These are phyloP conservation scores for Manis pentadactyla DNA, from an alignment of 2,797 vertebrate species.

Conservation along the genomic window DNA sequence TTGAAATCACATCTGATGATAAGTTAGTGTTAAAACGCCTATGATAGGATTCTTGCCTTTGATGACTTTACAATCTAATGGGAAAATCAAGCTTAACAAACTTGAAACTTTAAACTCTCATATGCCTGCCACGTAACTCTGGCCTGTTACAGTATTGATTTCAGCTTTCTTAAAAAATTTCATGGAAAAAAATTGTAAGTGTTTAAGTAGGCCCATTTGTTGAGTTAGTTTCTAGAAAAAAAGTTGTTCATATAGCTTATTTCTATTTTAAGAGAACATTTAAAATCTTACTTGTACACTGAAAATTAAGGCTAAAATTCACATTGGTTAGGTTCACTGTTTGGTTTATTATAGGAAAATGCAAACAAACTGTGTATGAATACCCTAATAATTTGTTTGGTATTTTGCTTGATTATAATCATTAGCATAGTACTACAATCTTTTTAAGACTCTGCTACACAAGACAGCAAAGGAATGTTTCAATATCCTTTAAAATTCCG, in stretches of 20 bases:
- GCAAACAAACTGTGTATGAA: constrained; percentile 7
- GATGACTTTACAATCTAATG: constrained; percentile 15
- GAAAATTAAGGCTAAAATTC: constrained; percentile 50
- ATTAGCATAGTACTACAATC: background rate
- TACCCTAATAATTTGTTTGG: constrained; percentile 25
- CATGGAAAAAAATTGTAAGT: background rate
- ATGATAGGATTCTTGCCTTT: background rate
- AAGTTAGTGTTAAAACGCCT: constrained; percentile 12
- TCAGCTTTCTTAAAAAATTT: constrained; percentile 1
- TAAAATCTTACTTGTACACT: constrained; percentile 5
- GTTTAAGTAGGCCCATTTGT: constrained; percentile 14
- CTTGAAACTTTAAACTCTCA: background rate
- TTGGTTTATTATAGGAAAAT: background rate
- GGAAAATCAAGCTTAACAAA: constrained; percentile 27
- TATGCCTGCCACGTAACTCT: background rate
- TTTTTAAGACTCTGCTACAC: constrained; percentile 55
- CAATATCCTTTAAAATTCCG: constrained; percentile 52
- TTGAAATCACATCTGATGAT: background rate
- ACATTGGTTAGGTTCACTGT: background rate
- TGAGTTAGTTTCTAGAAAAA: constrained; percentile 29
- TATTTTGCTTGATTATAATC: constrained; percentile 50
- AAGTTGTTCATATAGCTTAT: constrained; percentile 40
- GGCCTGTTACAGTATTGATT: background rate
- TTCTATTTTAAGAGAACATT: constrained; percentile 43
- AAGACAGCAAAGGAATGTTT: constrained; percentile 20